Evolutionary conservation across 2,888 invertebrate genomes (phyloP), one percentile per base, ranked within the genome.

Genomic region (Magallana nippona): DNA sequence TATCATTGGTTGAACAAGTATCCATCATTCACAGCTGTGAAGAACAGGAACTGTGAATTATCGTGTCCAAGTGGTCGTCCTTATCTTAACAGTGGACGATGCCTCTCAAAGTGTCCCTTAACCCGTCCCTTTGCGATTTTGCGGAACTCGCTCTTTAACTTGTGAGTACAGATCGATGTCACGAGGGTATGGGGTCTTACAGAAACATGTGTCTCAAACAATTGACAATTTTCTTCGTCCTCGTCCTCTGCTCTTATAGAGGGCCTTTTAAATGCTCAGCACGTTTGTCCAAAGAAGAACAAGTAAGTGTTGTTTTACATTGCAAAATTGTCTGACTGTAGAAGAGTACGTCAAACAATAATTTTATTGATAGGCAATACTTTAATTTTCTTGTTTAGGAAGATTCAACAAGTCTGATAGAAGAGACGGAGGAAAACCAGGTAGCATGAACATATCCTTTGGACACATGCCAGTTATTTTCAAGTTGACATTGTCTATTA

Each of bases 1-100:
- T 56, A 55, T 19, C 60, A 44, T 13, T 81, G 81, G 22, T 32
- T 81, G 62, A 81, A 44, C 11, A 17, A 81, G 10, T 81, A 63
- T 13, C 81, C 81, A 10, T 44, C 44, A n/a, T 63, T 62, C 44
- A 63, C 81, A 17, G 58, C 27, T 17, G 17, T 19, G 10, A 55
- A 44, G 63, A 17, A 13, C 32, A 32, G 3, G 13, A 57, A 19
- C 27, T 80, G 80, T 80, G 56, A 58, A 80, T 58, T 58, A 19
- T 58, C 27, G 10, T 80, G 80, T n/a, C 80, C 80, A 22, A 17
- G 3, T 58, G 58, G 17, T 10, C 27, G 44, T 27, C 58, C 80
- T 19, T 80, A 58, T 58, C 32, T 58, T 22, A 11, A 22, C 15
- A 32, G 15, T 13, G n/a, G 13, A 58, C 11, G 27, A n/a, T 32